A percentile compares a stretch with the other conserved stretches of the same genome.
Conservation (phyloP, 2,797 vertebrate genomes). For the Melanotaenia maccullochi region DNA sequence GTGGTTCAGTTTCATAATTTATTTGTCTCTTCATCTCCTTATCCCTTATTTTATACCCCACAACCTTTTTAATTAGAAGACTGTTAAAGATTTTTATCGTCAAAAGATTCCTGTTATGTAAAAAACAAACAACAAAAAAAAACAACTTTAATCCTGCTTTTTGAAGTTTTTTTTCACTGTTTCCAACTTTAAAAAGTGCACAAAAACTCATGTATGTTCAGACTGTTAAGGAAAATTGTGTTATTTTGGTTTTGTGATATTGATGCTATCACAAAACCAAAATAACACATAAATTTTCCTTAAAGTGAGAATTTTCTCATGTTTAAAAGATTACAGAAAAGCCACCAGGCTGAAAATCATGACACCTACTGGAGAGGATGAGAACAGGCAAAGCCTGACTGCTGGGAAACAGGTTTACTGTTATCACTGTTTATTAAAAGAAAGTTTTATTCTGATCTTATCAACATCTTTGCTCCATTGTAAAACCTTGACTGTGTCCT, state of each 20-base stretch:
- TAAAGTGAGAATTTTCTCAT: background rate
- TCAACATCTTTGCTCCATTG: slow-evolving; percentile 20
- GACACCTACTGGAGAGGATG: background rate
- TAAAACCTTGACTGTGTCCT: slow-evolving; percentile 40
- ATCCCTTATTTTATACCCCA: background rate
- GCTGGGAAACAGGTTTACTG: background rate
- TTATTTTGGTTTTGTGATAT: too few relatives aligned
- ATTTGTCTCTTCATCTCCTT: background rate
- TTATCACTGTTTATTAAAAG: background rate
- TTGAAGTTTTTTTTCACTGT: background rate
- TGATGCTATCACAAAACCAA: too few relatives aligned
- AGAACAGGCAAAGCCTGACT: too few relatives aligned
- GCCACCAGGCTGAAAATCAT: background rate
- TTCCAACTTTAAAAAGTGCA: too few relatives aligned
- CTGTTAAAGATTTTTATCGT: slow-evolving; percentile 9
- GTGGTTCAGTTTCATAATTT: slow-evolving; percentile 21
- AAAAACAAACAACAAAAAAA: background rate
- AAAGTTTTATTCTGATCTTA: slow-evolving; percentile 16
- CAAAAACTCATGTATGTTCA: background rate
- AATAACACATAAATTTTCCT: too few relatives aligned
- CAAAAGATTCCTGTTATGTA: slow-evolving; percentile 18
- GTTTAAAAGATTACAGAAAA: too few relatives aligned
- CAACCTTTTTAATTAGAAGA: slow-evolving; percentile 34
- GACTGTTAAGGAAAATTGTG: background rate
- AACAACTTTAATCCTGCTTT: too few relatives aligned